Percentiles rank a stretch among this genome's conserved stretches.
Conservation (phyloP, 2,797 vertebrate genomes). For the Taeniopygia guttata region DNA sequence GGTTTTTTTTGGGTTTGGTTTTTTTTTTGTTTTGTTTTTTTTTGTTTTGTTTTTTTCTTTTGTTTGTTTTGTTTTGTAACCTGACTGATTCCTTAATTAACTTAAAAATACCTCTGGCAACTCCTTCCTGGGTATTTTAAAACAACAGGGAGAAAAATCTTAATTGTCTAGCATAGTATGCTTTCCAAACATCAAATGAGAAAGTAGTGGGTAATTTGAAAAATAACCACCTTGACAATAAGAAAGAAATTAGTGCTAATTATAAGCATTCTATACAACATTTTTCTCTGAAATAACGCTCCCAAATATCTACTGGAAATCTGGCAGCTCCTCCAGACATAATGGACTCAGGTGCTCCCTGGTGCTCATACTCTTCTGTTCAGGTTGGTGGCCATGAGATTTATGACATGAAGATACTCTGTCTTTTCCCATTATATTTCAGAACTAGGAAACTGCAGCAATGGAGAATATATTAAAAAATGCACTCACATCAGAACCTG, state of each 20-base stretch:
- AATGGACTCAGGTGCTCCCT: not conserved
- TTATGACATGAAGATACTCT: not conserved
- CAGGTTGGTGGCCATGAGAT: not conserved
- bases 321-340: not conserved
- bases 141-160: slow-evolving; percentile 46
- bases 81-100: slow-evolving; percentile 67
- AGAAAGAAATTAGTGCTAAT: slow-evolving; percentile 52
- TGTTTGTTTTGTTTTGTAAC: not conserved
- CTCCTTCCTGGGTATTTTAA: slow-evolving; percentile 55
- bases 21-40: not conserved
- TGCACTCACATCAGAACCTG: not conserved
- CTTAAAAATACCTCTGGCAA: slow-evolving; percentile 54
- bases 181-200: slow-evolving; percentile 67
- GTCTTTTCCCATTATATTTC: not conserved
- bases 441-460: not conserved
- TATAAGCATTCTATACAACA: not conserved
- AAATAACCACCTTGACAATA: slow-evolving; percentile 56
- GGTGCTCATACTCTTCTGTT: not conserved
- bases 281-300: not conserved
- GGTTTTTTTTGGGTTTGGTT: not conserved
- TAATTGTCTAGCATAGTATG: slow-evolving; percentile 33
- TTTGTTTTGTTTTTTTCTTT: not conserved
- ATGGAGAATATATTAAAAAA: not conserved
- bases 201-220: slow-evolving; percentile 14
- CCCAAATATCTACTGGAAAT: slow-evolving; percentile 9